Evolutionary conservation across 2,113 vertebrate genomes (phyloP).

Genomic region (Proterorhinus semilunaris): DNA sequence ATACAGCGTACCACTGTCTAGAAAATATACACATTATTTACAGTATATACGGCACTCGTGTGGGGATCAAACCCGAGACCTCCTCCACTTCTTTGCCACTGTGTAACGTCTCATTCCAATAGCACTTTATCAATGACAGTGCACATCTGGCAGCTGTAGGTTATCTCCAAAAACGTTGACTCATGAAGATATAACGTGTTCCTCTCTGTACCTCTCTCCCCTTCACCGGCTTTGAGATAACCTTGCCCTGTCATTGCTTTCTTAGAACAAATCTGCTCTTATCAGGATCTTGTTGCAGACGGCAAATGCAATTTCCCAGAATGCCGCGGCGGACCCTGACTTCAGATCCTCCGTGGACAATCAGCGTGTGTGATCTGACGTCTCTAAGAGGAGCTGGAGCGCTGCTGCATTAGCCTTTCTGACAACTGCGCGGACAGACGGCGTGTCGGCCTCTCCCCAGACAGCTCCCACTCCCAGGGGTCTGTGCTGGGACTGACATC

Average conservation of each 20-base stretch:
- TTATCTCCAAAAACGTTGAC: neutral
- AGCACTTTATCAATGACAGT: neutral
- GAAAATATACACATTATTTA: too few relatives aligned
- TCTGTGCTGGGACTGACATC: constrained; percentile 37
- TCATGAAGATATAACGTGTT: neutral
- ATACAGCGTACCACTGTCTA: too few relatives aligned
- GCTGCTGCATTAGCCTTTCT: constrained; percentile 65
- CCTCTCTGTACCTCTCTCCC: constrained; percentile 11
- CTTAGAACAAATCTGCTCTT: constrained; percentile 78
- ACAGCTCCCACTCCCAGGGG: constrained; percentile 43
- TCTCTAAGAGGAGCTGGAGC: constrained; percentile 72
- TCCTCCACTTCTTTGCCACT: too few relatives aligned
- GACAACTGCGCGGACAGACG: constrained; percentile 59
- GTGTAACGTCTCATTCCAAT: too few relatives aligned
- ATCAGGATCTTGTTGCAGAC: constrained; percentile 74
- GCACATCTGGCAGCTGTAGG: neutral
- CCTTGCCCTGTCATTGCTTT: constrained; percentile 78
- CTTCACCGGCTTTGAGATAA: constrained; percentile 66
- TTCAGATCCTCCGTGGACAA: constrained; percentile 69
- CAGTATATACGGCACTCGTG: too few relatives aligned
- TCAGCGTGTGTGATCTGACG: constrained; percentile 74
- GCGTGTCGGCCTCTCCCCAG: constrained; percentile 46
- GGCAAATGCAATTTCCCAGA: constrained; percentile 72
- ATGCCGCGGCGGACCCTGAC: constrained; percentile 49
- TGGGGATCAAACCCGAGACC: too few relatives aligned